Percentiles rank a stretch among this genome's conserved stretches.
phyloP scores from a whole-genome alignment of 2,113 vertebrate species.

The Vicugna pacos region DNA sequence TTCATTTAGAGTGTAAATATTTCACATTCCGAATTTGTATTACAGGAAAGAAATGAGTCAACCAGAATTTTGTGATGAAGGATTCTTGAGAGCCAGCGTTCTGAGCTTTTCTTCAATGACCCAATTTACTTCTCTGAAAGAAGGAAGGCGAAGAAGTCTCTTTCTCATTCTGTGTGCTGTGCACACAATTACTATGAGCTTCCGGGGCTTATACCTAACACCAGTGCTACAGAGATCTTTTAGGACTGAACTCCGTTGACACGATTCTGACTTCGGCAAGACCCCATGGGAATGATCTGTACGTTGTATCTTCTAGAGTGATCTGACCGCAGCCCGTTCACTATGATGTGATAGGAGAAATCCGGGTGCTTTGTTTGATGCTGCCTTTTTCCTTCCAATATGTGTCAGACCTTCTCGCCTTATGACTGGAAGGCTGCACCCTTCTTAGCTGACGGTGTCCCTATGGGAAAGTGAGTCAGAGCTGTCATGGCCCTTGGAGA shows the following conservation, averaged over 20 bases:
- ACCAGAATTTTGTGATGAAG: neutral
- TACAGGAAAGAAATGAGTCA: neutral
- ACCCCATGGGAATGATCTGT: neutral
- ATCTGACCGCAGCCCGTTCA: neutral
- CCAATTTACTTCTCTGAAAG: neutral
- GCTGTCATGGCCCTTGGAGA: neutral
- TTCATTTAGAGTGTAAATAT: constrained; percentile 48
- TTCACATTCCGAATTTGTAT: constrained; percentile 1
- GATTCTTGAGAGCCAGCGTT: neutral
- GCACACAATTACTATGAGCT: neutral
- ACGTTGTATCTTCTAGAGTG: neutral
- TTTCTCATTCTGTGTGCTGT: neutral
- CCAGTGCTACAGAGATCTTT: neutral
- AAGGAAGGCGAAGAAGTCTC: neutral
- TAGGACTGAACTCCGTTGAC: neutral
- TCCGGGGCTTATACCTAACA: neutral
- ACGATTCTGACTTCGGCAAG: neutral
- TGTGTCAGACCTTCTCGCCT: neutral
- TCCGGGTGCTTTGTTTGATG: neutral
- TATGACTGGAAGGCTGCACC: neutral
- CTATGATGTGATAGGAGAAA: neutral
- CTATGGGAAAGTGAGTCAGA: neutral
- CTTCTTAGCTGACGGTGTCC: neutral
- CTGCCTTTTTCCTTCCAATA: neutral
- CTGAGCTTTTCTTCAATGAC: neutral